Base-by-base conservation (phyloP, 2,888 invertebrate genomes). In the Nephrotoma flavescens region DNA sequence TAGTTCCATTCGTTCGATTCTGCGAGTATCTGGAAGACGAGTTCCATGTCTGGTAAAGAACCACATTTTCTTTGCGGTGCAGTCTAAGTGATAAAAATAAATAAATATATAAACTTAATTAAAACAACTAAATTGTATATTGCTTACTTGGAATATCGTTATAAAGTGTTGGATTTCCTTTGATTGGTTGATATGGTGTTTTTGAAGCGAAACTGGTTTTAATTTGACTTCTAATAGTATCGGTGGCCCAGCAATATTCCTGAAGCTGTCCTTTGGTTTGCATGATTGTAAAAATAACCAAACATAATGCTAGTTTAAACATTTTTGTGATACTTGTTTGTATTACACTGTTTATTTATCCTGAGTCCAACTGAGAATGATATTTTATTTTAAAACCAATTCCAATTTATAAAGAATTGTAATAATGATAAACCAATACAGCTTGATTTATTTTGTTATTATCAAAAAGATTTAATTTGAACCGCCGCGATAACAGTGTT, bases 171-270 rank as follows among this genome's bases (percentile, higher is more conserved):
- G 86, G 41, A 15, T 86, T 19, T 41, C 86, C 93, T 88, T 93
- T 94, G 15, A 94, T 93, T 88, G 95, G 94, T 89, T 95, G 93
- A 90, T 97, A 97, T 0, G 96, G 94, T 0, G 96, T 96, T 92
- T 96, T 96, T 6, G 95, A 94, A 9, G 93, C 95, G 90, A 95
- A 95, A 86, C 94, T 92, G 41, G 89, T 89, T 4, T 90, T 91
- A 71, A 71, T 71, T 88, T 92, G 92, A 31, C 87, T 87, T 2
- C 90, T 89, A 41, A 90, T 90, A 7, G 86, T 87, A 86, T 92
- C 92, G 87, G 84, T 84, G 15, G 42, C 42, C 84, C 84, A 84
- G 42, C 84, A 84, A 6, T 84, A 84, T 31, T 31, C 31, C 31
- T 71, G 31, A 9, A 71, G 31, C 4, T 71, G 71, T 9, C 71